Base-by-base conservation (phyloP, 2,888 invertebrate species). In the Noctua fimbriata region DNA sequence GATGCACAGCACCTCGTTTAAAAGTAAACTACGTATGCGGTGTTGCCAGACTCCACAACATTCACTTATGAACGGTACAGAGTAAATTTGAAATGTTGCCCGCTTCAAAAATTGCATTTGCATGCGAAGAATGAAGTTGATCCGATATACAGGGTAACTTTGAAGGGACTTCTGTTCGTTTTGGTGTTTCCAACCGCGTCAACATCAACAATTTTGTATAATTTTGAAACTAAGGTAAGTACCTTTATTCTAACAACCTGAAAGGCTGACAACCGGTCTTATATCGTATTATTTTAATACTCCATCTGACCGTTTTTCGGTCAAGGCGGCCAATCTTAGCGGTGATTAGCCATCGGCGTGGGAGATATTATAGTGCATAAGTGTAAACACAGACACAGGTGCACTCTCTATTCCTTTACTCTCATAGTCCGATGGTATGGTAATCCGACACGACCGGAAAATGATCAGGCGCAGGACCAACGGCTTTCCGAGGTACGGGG, bases 81-180 rank as follows among this genome's bases (percentile, higher is more conserved):
- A 87, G 79, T 81, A 73, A 77, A 82, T 79, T 71, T 69, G 36
- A 79, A 78, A 75, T 76, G 83, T 76, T 81, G 32, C 76, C 76
- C 3, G 79, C 78, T 81, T 87, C 76, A 87, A 89, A 87, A 85
- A 87, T 83, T 87, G 79, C 79, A 87, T 89, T 89, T 81, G 78
- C 82, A 79, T 77, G 63, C 69, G n/a, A 60, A 58, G 73, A 76
- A 76, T 63, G 55, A 70, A 78, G 72, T 79, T 83, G 69, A 76
- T 70, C 12, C 41, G 63, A 47, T 73, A 49, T 72, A 85, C 63
- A 76, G 73, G n/a, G 0, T 78, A 12, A 36, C 12, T 65, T 21
- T n/a, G 24, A 55, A 24, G 2, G 7, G 28, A 55, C 32, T 63
- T 63, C 32, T 32, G 32, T 63, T 63, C 63, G 9, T 32, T 60